phyloP scores from a whole-genome alignment of 2,113 vertebrate species.

The Neodontobutis hainanensis region DNA sequence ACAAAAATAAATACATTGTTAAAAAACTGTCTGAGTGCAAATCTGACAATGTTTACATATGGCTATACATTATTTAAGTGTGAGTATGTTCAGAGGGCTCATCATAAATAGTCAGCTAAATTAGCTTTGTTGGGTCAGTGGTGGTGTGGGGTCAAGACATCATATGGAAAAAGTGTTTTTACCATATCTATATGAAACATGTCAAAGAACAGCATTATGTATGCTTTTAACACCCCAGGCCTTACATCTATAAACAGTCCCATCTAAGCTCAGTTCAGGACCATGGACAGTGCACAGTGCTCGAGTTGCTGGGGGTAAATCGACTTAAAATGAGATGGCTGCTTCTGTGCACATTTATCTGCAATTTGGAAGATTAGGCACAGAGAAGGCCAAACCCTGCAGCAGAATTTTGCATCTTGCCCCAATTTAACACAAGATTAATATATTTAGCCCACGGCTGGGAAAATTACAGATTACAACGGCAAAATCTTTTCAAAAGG shows the following conservation, averaged over 20 bases:
- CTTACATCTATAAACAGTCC: background rate
- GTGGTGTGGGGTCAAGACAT: too few species aligned
- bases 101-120: background rate
- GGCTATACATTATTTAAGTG: background rate
- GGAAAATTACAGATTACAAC: background rate
- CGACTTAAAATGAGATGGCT: background rate
- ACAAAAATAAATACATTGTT: too few species aligned
- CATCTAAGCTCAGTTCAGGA: background rate
- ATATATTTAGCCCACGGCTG: background rate
- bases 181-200: too few species aligned
- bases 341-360: slow-evolving; percentile 1
- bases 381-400: background rate
- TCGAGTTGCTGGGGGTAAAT: background rate
- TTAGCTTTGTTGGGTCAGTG: too few species aligned
- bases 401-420: slow-evolving; percentile 3
- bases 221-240: too few species aligned
- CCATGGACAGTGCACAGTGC: background rate
- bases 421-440: slow-evolving; percentile 1
- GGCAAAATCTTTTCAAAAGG: background rate
- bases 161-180: too few species aligned
- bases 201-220: too few species aligned
- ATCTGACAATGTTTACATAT: too few species aligned
- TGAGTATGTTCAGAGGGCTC: background rate
- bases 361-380: slow-evolving; percentile 9
- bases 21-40: background rate